Evolutionary conservation across 30 jellyfish, hydroid and myxozoan genomes (phyloP), one percentile per base, ranked within the genome.

Genomic region (Sanderia malayensis): DNA sequence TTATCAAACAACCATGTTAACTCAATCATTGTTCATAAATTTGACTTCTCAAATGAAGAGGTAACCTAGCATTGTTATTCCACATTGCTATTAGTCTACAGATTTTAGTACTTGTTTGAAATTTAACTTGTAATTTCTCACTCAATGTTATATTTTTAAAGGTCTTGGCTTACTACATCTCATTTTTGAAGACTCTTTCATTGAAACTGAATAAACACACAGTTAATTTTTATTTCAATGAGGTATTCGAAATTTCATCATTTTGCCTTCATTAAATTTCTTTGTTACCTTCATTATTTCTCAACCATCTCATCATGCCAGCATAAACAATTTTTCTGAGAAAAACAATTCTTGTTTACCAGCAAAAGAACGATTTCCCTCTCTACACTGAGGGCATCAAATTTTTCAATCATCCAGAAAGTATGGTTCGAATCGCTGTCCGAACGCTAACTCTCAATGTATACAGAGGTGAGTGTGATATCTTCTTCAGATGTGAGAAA

Each of bases 351-450:
- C 67, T 8, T 21, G 25, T 60, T 28, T 67, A 52, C 1, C 66
- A 89, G 97, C 70, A 59, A 41, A 81, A 82, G 58, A 73, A 79
- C 55, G 98, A 91, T 58, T 91, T 91, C 60, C 98, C 98, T 25
- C 75, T 91, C 23, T 85, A 84, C 93, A 91, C 98, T 0, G 98
- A 91, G 73, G 96, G 94, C 22, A 91, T 91, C 26, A 91, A 91
- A 45, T 91, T 84, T 66, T 91, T 91, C 74, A 88, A 91, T 32
- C 96, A 91, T 67, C 72, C 94, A 11, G 98, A 91, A 46, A 70
- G 92, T 25, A 91, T 91, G 98, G 96, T 84, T 30, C 69, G 98
- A 33, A 85, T 91, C 68, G 96, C 96, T 18, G 98, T 91, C 18
- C 70, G 98, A 71, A 91, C 96, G 1, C 59, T 85, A 21, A 91